phyloP scores from a whole-genome alignment of 1,140 invertebrate genomes.

The Berghia stephanieae region DNA sequence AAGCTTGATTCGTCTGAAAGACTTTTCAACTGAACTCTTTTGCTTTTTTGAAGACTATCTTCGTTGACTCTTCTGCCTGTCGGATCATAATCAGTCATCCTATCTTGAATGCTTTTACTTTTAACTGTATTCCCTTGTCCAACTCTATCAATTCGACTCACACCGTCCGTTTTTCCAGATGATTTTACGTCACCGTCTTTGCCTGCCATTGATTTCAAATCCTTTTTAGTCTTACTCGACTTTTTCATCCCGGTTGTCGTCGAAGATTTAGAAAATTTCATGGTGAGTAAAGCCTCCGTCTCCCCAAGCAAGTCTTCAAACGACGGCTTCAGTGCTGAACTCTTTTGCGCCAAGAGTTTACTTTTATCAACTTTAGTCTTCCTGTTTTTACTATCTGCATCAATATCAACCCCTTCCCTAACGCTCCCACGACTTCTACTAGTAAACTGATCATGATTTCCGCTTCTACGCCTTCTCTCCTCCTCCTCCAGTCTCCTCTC shows the following conservation, averaged over 20 bases:
- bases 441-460: no score
- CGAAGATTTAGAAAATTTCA: no score
- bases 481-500: conserved; percentile 22
- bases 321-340: not conserved
- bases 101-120: no score
- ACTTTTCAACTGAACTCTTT: no score
- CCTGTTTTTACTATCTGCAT: not conserved
- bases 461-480: not conserved
- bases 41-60: no score
- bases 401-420: no score
- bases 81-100: no score
- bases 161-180: not conserved
- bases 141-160: not conserved
- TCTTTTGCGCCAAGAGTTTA: not conserved
- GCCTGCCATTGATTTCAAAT: not conserved
- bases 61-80: no score
- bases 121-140: not conserved
- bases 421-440: no score
- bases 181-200: not conserved
- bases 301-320: conserved; percentile 23
- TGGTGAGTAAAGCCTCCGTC: not conserved
- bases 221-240: not conserved
- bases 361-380: not conserved
- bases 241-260: not conserved
- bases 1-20: no score